phyloP scores from a whole-genome alignment of 2,888 invertebrate species.

The Himalopsyche anomala region DNA sequence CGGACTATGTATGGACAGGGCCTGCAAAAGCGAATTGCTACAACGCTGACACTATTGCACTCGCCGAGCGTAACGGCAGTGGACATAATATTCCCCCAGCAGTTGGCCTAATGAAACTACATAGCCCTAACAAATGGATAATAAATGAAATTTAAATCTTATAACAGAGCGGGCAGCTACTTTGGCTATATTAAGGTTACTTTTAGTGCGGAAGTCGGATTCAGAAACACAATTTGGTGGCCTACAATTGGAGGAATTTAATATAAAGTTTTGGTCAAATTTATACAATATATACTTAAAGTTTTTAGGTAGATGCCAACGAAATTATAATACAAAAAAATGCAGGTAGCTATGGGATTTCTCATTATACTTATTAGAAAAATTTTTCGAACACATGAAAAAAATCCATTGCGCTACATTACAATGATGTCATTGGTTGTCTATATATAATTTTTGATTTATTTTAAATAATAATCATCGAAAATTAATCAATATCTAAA shows the following conservation, averaged over 20 bases:
- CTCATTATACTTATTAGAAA: too few species aligned
- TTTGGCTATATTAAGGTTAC: neutral
- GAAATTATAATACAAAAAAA: too few species aligned
- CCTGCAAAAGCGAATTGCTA: conserved; percentile 2
- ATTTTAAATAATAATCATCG: too few species aligned
- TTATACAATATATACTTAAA: too few species aligned
- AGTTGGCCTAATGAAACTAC: conserved; percentile 47
- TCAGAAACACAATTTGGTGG: neutral
- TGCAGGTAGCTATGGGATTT: too few species aligned
- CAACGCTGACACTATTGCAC: neutral
- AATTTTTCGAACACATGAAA: too few species aligned
- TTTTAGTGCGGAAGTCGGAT: neutral
- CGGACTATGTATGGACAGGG: neutral
- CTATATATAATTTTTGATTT: too few species aligned
- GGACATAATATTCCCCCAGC: conserved; percentile 15
- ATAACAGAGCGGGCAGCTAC: neutral
- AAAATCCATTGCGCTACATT: too few species aligned
- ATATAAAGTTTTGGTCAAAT: neutral
- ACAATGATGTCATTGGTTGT: too few species aligned
- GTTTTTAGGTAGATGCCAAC: too few species aligned
- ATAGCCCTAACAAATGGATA: conserved; percentile 47
- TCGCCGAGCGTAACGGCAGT: neutral
- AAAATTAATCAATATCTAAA: too few species aligned
- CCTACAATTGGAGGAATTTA: neutral
- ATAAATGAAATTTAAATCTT: conserved; percentile 57